A percentile compares a stretch with the other conserved stretches of the same genome.
Evolutionary conservation across 1,140 invertebrate genomes (phyloP).

Genomic region (Patella vulgata): DNA sequence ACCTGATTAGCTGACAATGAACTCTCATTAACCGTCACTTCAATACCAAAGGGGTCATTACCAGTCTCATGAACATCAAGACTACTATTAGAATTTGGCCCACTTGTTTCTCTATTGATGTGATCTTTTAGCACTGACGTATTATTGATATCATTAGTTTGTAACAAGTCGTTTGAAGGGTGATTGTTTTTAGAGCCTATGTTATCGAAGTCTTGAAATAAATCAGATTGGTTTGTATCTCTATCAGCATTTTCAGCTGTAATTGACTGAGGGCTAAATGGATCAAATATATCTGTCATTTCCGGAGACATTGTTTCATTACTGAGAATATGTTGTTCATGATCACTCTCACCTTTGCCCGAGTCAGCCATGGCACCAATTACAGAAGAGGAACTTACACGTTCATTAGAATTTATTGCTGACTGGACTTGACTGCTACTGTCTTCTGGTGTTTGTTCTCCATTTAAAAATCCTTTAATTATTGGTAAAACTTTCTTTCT

Average conservation of each 20-base stretch:
- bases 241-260: not conserved
- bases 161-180: not conserved
- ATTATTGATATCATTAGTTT: conserved; percentile 11
- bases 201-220: conserved; percentile 12
- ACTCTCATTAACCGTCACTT: no score
- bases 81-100: not conserved
- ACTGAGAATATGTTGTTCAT: conserved; percentile 1
- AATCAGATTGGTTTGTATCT: no score
- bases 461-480: conserved; percentile 44
- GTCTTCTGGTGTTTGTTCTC: conserved; percentile 42
- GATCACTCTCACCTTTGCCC: not conserved
- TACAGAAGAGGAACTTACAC: not conserved
- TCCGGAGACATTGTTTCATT: conserved; percentile 18
- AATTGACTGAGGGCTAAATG: conserved; percentile 12
- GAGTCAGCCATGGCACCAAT: not conserved
- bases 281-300: conserved; percentile 24
- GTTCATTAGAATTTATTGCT: not conserved
- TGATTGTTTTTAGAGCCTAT: not conserved
- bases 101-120: not conserved
- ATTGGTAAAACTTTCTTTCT: conserved; percentile 62
- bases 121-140: not conserved
- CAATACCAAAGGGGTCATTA: not conserved
- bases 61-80: not conserved
- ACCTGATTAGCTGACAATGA: no score
- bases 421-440: conserved; percentile 15